These are phyloP conservation scores for Pseudorhiza aurosa DNA, from an alignment of 30 jellyfish, hydroid and myxozoan genomes.

Conservation along the genomic window DNA sequence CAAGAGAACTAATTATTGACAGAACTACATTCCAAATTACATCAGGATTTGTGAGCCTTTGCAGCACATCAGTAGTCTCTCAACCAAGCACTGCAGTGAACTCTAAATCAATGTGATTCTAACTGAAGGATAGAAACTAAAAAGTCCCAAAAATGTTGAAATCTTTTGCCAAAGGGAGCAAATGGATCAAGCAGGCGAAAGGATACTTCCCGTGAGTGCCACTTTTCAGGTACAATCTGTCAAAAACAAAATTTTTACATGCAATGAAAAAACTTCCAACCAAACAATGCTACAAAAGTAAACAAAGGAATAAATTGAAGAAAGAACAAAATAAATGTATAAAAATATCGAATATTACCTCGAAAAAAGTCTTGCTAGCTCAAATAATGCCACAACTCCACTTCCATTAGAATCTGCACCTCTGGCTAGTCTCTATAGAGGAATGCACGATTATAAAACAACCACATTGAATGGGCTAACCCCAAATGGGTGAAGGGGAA, in stretches of 20 bases:
- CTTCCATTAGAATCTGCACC: constrained; percentile 92
- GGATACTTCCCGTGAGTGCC: constrained; percentile 90
- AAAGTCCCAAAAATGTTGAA: no score
- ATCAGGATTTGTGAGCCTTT: no score
- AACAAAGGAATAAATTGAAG: neutral
- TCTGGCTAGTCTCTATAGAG: constrained; percentile 64
- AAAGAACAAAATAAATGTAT: neutral
- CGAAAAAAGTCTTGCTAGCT: constrained; percentile 82
- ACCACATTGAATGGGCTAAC: no score
- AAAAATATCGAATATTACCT: constrained; percentile 65
- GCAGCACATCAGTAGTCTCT: no score
- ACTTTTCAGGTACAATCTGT: constrained; percentile 65
- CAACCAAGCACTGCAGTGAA: no score
- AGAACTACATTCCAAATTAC: no score
- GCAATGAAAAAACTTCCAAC: neutral
- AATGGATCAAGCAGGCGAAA: constrained; percentile 14
- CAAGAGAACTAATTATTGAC: no score
- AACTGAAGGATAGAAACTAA: no score
- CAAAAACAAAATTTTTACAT: neutral
- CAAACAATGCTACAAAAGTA: neutral
- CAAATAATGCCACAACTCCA: constrained; percentile 90
- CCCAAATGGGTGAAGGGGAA: no score
- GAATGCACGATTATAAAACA: no score
- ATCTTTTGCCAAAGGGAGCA: no score
- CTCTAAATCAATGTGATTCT: no score